These are phyloP conservation scores for Erebia ligea DNA, from an alignment of 2,888 invertebrate species.

Conservation along the genomic window DNA sequence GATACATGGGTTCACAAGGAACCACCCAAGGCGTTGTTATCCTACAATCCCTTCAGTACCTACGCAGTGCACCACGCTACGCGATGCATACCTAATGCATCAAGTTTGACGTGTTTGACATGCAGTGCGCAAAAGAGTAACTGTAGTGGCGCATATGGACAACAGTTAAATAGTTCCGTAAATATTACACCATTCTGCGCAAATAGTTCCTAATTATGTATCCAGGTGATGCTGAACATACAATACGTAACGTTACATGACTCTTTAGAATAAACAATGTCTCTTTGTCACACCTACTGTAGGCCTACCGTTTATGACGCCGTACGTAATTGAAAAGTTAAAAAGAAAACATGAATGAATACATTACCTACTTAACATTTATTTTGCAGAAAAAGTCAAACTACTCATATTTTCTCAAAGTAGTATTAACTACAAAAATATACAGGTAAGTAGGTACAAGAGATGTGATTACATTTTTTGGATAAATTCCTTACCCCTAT, in stretches of 20 bases:
- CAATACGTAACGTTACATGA: slow-evolving; percentile 14
- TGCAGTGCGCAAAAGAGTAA: slow-evolving; percentile 66
- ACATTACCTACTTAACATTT: neutral
- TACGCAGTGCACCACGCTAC: slow-evolving; percentile 48
- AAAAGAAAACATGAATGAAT: neutral
- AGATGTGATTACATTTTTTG: neutral
- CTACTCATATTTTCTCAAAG: neutral
- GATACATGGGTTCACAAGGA: slow-evolving; percentile 31
- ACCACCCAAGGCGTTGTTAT: slow-evolving; percentile 74
- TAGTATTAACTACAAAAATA: too few species aligned
- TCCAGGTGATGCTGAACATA: slow-evolving; percentile 29
- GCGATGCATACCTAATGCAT: slow-evolving; percentile 65
- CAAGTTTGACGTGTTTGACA: slow-evolving; percentile 53
- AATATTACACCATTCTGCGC: slow-evolving; percentile 37
- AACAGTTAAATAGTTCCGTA: slow-evolving; percentile 37
- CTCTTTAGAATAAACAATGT: slow-evolving; percentile 25
- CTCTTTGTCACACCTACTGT: slow-evolving; percentile 16
- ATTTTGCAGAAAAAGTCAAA: neutral
- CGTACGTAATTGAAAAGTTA: slow-evolving; percentile 12
- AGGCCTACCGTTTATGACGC: slow-evolving; percentile 9
- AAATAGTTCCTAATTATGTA: slow-evolving; percentile 34
- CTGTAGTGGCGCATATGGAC: slow-evolving; percentile 51
- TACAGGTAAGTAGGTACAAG: too few species aligned
- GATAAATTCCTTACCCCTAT: neutral
- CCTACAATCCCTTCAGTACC: slow-evolving; percentile 64